phyloP scores from a whole-genome alignment of 2,888 invertebrate genomes.

The Polyommatus iphigenia region DNA sequence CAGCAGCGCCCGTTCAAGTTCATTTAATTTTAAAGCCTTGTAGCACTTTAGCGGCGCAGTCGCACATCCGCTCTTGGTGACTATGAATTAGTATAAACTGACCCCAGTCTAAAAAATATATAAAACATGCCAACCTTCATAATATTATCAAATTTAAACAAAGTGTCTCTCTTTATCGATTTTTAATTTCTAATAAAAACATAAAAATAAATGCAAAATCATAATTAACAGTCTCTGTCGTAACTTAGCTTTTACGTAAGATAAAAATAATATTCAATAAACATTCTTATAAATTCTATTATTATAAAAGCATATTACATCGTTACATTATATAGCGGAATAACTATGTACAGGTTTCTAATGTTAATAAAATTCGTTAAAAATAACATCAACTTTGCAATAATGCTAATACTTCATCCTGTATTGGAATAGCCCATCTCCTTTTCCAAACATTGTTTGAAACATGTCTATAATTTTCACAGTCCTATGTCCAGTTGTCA shows the following conservation, averaged over 20 bases:
- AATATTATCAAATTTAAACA: background rate
- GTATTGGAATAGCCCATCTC: background rate
- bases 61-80: too few species aligned
- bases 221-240: constrained; percentile 16
- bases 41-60: too few species aligned
- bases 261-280: constrained; percentile 17
- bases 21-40: too few species aligned
- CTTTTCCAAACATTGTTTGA: background rate
- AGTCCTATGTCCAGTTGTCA: background rate
- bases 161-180: background rate
- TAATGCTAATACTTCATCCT: background rate
- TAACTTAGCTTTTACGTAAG: background rate
- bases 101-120: too few species aligned
- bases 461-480: background rate
- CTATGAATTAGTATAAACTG: too few species aligned
- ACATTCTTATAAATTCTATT: constrained; percentile 9
- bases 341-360: constrained; percentile 15
- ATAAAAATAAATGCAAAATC: constrained; percentile 7
- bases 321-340: background rate
- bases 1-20: too few species aligned
- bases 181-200: background rate
- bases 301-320: constrained; percentile 7
- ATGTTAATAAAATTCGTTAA: constrained; percentile 27
- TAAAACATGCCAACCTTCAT: too few species aligned
- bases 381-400: constrained; percentile 21